Base-by-base conservation (phyloP, 1,140 invertebrate species). In the Bombus confusus region DNA sequence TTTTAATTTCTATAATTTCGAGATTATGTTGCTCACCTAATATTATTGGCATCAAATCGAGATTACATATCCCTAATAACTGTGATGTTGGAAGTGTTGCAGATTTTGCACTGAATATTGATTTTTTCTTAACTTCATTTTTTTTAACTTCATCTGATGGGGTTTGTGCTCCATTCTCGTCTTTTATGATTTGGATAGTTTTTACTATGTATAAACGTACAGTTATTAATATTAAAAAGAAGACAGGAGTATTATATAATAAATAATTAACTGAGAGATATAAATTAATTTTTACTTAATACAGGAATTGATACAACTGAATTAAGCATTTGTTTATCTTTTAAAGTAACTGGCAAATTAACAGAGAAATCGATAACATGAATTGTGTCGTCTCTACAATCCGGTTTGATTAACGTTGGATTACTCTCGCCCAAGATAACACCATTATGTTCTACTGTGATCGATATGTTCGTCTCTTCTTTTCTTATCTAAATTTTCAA, bases 21-120 rank as follows among this genome's bases (percentile, higher is more conserved):
- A 68, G 22, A 71, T 41, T 39, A 71, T 28, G 13, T 57, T 18
- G 37, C 28, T 69, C 89, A 92, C 92, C 92, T 76, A 93, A 76
- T 34, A 92, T 43, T 31, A 93, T 39, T 31, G 92, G 91, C 37
- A 93, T 81, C 18, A 93, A 13, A 85, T 93, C 92, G 37, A 93
- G 28, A 78, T 87, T 93, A 74, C 92, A 93, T 2, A 92, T 77
- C n/a, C 92, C 91, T 6, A 92, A 62, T 28, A 86, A 64, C 15
- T 69, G 28, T 22, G 69, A 31, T 3, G 25, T 59, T 0, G 41
- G 10, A 18, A 8, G 22, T 10, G 34, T 15, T 15, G 13, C 6
- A 37, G 41, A 71, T 71, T 66, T 79, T 31, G 66, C 10, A 31
- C 37, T 76, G 22, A 71, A 66, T 80, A 69, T 77, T 31, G 66